Base-by-base conservation (phyloP, 1,140 invertebrate genomes). In the Tetramorium simillimum region DNA sequence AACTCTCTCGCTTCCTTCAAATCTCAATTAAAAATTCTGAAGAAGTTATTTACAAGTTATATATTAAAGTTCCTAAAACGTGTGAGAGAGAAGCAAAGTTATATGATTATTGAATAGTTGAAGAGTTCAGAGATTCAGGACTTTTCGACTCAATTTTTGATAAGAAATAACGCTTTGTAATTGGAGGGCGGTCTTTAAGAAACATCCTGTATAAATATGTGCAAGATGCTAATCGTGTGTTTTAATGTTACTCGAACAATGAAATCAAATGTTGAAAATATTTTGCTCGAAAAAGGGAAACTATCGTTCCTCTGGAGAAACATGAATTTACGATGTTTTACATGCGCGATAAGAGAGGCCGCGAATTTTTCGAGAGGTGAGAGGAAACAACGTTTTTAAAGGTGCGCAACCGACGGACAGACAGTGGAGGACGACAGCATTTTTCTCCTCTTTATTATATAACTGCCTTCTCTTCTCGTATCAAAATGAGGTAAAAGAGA, bases 401-500 rank as follows among this genome's bases (percentile, higher is more conserved):
- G 60, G 16, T 24, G 33, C 18, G 37, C 37, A 78, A 53, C 70
- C 14, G 49, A 21, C 49, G 43, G n/a, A 14, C 14, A 49, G 67
- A 88, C 37, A 40, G 18, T 4, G 21, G 60, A 72, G 21, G 37
- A 49, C n/a, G 46, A 53, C 40, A 70, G 2, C 24, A 86, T 84
- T 85, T 80, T 80, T 80, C 60, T 49, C 56, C 33, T 60, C 7
- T 14, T 67, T 53, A 51, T 86, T 12, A 51, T 86, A 77, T 62
- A 77, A 40, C 75, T 86, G 69, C 51, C 43, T 53, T 67, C 60
- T 80, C 33, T 51, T 43, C 21, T 51, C 2, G 14, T 67, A 43
- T 73, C 67, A 86, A 76, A 81, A 65, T 40, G 60, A 62, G 72
- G 69, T 86, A 63, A 89, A 89, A 60, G 69, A 60, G 69, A 75